Base-by-base conservation (phyloP, 2,113 vertebrate species). In the Indicator indicator region DNA sequence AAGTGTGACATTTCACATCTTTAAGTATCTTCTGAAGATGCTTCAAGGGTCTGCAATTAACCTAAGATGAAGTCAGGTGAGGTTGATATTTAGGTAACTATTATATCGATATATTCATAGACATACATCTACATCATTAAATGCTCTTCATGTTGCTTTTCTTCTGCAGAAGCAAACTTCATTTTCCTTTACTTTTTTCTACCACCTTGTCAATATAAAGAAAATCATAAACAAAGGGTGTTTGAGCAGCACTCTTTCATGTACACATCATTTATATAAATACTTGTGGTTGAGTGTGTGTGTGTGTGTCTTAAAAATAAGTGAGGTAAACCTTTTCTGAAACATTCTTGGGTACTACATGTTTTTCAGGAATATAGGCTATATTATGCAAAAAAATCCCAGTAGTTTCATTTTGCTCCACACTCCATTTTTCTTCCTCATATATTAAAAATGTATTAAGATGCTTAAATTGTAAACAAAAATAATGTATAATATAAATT, bases 251-350 rank as follows among this genome's bases (percentile, higher is more conserved):
- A 48, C 3, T 9, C 1, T 54, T 87, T 83, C 36, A 55, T 32
- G 6, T 1, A 52, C 5, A 8, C 3, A 16, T 46, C 7, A 18
- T 0, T 50, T 56, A 17, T 44, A 68, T 80, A 69, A 32, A 18
- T 3, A 4, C 64, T 3, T 1, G 1, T 21, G 38, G n/a, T 26
- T 67, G 18, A 30, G 8, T 56, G 36, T 12, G 8, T 6, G 10
- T 6, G 10, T 1, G 2, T 0, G 1, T n/a, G 10, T 42, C 18
- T 2, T 78, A 88, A 77, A 48, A 26, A 13, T 12, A 60, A 38
- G 4, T 30, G 7, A 5, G 10, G 1, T 1, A 52, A 10, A 60
- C 9, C 14, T 65, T 18, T 4, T 33, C 36, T 62, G 33, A 71
- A 23, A 2, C 3, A 2, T 63, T 77, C 7, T 55, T 84, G 46